These are phyloP conservation scores for Morpho deidamia DNA, from an alignment of 2,888 invertebrate species.

Conservation along the genomic window DNA sequence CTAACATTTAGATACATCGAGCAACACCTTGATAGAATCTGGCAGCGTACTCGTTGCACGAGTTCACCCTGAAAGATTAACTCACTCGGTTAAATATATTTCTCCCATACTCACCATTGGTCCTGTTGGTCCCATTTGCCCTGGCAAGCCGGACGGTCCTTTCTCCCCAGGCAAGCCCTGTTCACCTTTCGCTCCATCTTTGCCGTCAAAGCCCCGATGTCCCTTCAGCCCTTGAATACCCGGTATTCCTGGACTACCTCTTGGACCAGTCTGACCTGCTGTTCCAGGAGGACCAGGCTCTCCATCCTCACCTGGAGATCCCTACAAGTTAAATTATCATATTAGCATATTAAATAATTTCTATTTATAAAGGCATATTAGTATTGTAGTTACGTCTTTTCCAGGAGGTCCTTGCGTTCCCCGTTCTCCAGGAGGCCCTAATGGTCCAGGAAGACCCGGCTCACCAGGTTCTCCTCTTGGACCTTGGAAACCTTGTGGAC, in stretches of 20 bases:
- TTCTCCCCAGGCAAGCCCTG: conserved; percentile 87
- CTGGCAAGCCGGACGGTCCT: conserved; percentile 82
- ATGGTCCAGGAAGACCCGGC: conserved; percentile 81
- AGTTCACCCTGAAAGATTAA: too few species aligned
- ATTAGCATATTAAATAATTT: background rate
- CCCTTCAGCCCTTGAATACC: conserved; percentile 91
- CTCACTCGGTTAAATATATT: too few species aligned
- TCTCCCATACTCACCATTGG: conserved; percentile 75
- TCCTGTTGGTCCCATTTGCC: conserved; percentile 85
- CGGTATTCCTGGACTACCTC: conserved; percentile 85
- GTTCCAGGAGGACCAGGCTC: conserved; percentile 86
- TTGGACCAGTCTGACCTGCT: conserved; percentile 83
- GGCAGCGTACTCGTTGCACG: too few species aligned
- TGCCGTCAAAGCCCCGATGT: conserved; percentile 87
- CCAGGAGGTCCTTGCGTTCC: conserved; percentile 85
- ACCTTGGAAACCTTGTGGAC: conserved; percentile 90
- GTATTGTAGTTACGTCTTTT: conserved; percentile 81
- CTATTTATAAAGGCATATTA: background rate
- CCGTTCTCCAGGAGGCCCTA: conserved; percentile 82
- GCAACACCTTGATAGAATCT: too few species aligned
- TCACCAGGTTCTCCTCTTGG: conserved; percentile 89
- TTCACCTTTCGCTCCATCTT: conserved; percentile 90
- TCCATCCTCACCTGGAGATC: conserved; percentile 87
- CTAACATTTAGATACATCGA: too few species aligned
- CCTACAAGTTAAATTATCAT: conserved; percentile 63